Conservation (phyloP, 1,140 invertebrate species). For the Caerostris darwini region DNA sequence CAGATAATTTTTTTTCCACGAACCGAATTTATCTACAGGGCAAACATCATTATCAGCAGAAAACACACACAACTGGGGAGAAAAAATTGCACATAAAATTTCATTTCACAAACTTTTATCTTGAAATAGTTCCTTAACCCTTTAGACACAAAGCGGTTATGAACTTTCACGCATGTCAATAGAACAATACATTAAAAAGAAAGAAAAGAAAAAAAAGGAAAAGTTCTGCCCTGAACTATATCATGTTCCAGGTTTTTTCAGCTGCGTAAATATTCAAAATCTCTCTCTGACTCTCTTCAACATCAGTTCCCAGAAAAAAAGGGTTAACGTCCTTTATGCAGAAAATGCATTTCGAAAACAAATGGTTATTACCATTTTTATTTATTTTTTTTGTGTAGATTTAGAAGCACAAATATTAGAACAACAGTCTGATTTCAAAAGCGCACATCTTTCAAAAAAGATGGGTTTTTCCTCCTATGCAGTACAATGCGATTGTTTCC, state of each 20-base stretch:
- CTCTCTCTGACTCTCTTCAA: not conserved
- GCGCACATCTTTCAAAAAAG: not conserved
- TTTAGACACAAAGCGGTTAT: slow-evolving; percentile 26
- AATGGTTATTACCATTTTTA: not conserved
- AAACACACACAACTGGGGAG: not conserved
- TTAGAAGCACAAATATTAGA: slow-evolving; percentile 44
- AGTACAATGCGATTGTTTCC: not conserved
- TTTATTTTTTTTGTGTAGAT: not conserved
- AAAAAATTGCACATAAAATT: not conserved
- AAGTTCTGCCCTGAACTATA: slow-evolving; percentile 19
- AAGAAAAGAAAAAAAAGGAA: not conserved
- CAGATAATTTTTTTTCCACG: slow-evolving; percentile 1
- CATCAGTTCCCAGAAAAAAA: slow-evolving; percentile 19
- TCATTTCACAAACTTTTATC: slow-evolving; percentile 15
- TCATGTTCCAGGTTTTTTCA: not conserved
- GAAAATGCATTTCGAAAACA: slow-evolving; percentile 23
- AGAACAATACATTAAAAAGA: slow-evolving; percentile 27
- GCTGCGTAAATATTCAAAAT: slow-evolving; percentile 59
- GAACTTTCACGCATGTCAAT: slow-evolving; percentile 9
- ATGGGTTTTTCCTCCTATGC: not conserved
- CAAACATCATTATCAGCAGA: slow-evolving; percentile 17
- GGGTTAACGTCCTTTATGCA: slow-evolving; percentile 53
- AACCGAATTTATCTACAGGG: slow-evolving; percentile 3
- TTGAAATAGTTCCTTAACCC: slow-evolving; percentile 59
- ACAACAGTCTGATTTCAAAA: slow-evolving; percentile 28